Evolutionary conservation across 2,888 invertebrate genomes (phyloP), one percentile per base, ranked within the genome.

Genomic region (Zhuqinia jingwanae): DNA sequence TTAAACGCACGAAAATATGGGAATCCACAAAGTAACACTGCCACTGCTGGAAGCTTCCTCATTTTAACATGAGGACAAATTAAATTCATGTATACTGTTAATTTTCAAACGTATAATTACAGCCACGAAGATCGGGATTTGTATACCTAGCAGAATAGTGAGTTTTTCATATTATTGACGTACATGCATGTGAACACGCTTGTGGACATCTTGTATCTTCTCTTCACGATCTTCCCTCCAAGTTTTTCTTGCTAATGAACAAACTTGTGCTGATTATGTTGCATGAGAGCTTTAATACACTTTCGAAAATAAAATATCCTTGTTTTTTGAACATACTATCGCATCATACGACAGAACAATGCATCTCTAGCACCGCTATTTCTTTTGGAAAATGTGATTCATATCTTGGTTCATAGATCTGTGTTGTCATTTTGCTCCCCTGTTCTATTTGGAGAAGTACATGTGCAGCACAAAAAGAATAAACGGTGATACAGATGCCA

Each of bases 331-430:
- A 70, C 47, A 42, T 45, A 17, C 42, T 42, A 45, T 45, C 68
- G n/a, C n/a, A n/a, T n/a, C n/a, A n/a, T n/a, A n/a, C n/a, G 5
- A 63, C 1, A 8, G n/a, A 5, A 27, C 42, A 10, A 65, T 36
- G 17, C 45, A 22, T 45, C 20, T 17, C 25, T 6, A 3, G 6
- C 65, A 45, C 47, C 47, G 36, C 36, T 17, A 1, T 22, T 8
- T 17, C 20, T 45, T n/a, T 45, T 68, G 13, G 20, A 15, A 76
- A 82, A 82, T 75, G 75, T 82, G 82, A 82, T 82, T 63, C 63
- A 63, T 83, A 83, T 83, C 83, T 83, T 76, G 65, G 15, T 27
- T 30, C 17, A n/a, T 15, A 65, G n/a, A n/a, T n/a, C n/a, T 75
- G 63, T 76, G 20, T 75, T 58, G 81, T 79, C 56, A 2, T 42